phyloP scores from a whole-genome alignment of 2,797 vertebrate genomes.

The Pampus argenteus region DNA sequence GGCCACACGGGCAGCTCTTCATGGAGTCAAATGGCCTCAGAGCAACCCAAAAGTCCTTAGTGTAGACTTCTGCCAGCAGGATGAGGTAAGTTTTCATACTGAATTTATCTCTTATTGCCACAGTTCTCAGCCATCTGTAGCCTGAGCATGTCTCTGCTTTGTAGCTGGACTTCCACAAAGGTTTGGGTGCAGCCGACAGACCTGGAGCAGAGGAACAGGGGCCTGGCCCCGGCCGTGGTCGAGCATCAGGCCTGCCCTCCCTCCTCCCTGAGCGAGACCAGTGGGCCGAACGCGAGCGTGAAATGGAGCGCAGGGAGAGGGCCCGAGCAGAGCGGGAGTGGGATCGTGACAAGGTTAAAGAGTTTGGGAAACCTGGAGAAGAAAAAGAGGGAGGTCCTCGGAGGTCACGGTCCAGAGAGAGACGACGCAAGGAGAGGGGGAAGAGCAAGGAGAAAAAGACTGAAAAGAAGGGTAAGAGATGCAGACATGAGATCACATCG shows the following conservation, averaged over 20 bases:
- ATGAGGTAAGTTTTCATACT: slow-evolving; percentile 84
- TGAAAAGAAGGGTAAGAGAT: slow-evolving; percentile 89
- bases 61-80: slow-evolving; percentile 92
- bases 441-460: slow-evolving; percentile 92
- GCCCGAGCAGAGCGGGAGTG: slow-evolving; percentile 91
- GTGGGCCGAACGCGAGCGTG: slow-evolving; percentile 91
- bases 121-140: not conserved
- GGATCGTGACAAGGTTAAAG: slow-evolving; percentile 92
- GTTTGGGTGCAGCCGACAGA: slow-evolving; percentile 79
- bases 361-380: slow-evolving; percentile 83
- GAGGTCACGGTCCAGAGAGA: slow-evolving; percentile 89
- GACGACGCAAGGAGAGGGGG: slow-evolving; percentile 89
- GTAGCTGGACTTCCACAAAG: slow-evolving; percentile 93
- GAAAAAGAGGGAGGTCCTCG: slow-evolving; percentile 83
- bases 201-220: slow-evolving; percentile 72
- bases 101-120: not conserved
- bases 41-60: slow-evolving; percentile 94
- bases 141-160: slow-evolving; percentile 25
- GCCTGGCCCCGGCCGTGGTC: slow-evolving; percentile 74
- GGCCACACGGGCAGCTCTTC: slow-evolving; percentile 89
- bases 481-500: too few relatives aligned
- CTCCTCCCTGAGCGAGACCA: slow-evolving; percentile 88
- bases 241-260: slow-evolving; percentile 64
- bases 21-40: slow-evolving; percentile 95
- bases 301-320: slow-evolving; percentile 92